Percentiles rank a stretch among this genome's conserved stretches.
These are phyloP conservation scores for Hyles vespertilio DNA, from an alignment of 1,140 invertebrate species.

Conservation along the genomic window DNA sequence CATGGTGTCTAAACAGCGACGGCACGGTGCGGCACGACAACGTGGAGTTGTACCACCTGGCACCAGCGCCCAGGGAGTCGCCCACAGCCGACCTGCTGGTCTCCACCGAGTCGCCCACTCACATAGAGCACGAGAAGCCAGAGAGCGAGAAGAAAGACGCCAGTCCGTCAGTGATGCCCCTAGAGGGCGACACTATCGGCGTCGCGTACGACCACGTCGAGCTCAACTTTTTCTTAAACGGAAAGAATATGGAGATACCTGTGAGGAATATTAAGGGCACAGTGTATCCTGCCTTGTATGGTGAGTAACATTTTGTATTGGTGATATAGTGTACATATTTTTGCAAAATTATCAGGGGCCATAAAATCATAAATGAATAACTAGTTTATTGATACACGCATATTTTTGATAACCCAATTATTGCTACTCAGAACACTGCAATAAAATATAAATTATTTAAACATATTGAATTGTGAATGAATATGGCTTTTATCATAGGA, in stretches of 20 bases:
- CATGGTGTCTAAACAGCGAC: slow-evolving; percentile 95
- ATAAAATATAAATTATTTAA: too few relatives aligned
- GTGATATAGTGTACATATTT: neutral
- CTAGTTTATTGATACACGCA: too few relatives aligned
- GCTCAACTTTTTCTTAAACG: slow-evolving; percentile 97
- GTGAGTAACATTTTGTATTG: slow-evolving; percentile 75
- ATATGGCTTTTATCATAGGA: too few relatives aligned
- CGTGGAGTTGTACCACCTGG: slow-evolving; percentile 84
- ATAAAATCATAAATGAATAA: too few relatives aligned
- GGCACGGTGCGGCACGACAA: slow-evolving; percentile 91
- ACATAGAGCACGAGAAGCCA: slow-evolving; percentile 40
- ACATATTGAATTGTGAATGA: too few relatives aligned
- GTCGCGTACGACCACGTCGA: slow-evolving; percentile 97
- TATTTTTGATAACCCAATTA: too few relatives aligned
- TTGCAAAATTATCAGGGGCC: neutral
- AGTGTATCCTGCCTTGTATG: slow-evolving; percentile 95
- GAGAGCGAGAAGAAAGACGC: slow-evolving; percentile 39
- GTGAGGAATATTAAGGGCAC: slow-evolving; percentile 92
- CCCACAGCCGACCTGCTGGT: slow-evolving; percentile 72
- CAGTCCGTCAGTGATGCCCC: slow-evolving; percentile 67
- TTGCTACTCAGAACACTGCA: too few relatives aligned
- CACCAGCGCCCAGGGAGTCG: slow-evolving; percentile 66
- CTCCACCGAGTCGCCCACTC: slow-evolving; percentile 42
- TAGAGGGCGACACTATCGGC: slow-evolving; percentile 97
- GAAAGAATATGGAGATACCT: slow-evolving; percentile 89